phyloP scores from a whole-genome alignment of 2,888 invertebrate genomes.

The Monopis laevigella region DNA sequence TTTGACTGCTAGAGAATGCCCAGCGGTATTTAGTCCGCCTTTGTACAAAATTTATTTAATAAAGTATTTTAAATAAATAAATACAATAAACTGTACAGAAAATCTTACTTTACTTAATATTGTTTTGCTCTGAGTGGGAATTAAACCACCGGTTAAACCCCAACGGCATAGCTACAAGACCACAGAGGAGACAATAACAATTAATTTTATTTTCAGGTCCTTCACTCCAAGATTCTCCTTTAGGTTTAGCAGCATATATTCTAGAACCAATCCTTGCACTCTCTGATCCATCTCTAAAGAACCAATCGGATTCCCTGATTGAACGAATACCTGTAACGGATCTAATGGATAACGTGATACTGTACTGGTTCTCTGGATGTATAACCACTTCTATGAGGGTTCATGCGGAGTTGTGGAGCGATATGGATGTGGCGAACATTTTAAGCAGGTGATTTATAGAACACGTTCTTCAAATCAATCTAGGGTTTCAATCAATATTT shows the following conservation, averaged over 20 bases:
- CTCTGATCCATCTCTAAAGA: slow-evolving; percentile 66
- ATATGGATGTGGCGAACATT: slow-evolving; percentile 29
- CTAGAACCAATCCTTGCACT: slow-evolving; percentile 83
- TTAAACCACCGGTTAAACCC: no score
- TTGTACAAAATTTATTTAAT: no score
- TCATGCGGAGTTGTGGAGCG: slow-evolving; percentile 70
- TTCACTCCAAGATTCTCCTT: slow-evolving; percentile 79
- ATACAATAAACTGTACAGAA: no score
- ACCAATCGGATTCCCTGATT: slow-evolving; percentile 71
- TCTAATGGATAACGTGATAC: slow-evolving; percentile 61
- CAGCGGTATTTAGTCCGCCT: no score
- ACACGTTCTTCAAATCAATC: no score
- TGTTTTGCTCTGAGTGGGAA: no score
- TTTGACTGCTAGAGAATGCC: no score
- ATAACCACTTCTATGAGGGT: slow-evolving; percentile 56
- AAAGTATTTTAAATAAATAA: no score
- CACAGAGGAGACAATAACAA: no score
- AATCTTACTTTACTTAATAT: no score
- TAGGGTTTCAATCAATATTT: no score
- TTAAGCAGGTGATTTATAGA: slow-evolving; percentile 37
- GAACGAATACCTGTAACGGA: slow-evolving; percentile 38
- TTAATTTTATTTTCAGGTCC: slow-evolving; percentile 71
- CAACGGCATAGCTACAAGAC: no score
- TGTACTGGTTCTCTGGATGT: slow-evolving; percentile 62
- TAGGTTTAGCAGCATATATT: slow-evolving; percentile 87